Evolutionary conservation across 2,888 invertebrate genomes (phyloP), one percentile per base, ranked within the genome.

Genomic region (Ennomos erosarius): DNA sequence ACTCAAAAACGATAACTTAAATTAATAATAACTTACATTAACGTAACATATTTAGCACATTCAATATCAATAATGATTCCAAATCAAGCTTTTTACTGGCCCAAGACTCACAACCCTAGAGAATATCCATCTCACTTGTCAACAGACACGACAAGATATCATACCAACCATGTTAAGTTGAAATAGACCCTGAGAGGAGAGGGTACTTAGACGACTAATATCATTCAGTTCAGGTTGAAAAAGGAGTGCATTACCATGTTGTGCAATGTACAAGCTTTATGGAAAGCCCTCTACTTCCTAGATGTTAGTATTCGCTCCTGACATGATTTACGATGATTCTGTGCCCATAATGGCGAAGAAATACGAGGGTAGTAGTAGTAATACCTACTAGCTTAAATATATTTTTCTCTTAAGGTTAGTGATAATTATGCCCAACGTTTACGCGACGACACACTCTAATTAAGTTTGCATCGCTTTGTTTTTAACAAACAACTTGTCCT

Each of bases 91-190:
- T 11, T 45, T 33, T 45, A 11, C 9, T 11, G 10, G 45, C 12
- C 53, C 53, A 59, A 42, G 60, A 62, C 59, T n/a, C 45, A 42
- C 10, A 9, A 10, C 62, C 57, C 56, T 6, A 10, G 61, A 53
- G 63, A 34, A 49, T 42, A 59, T 63, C 63, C 63, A 61, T 63
- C 61, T 63, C 61, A 62, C 49, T 50, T 64, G 64, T 65, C 65
- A 65, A 62, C 56, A 59, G 47, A 40, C 51, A 16, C 55, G 53
- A 47, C 51, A 16, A 55, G 53, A 46, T 57, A 46, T n/a, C 38
- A 50, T 51, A 62, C 55, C 47, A 37, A 26, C 8, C 8, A 44
- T 12, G 10, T 16, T 47, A 35, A 43, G 53, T 53, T 49, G 53
- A 59, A 59, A 53, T 49, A 12, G 33, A 44, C 1, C 48, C 37